Base-by-base conservation (phyloP, 2,888 invertebrate genomes). In the Opisthograptis luteolata region DNA sequence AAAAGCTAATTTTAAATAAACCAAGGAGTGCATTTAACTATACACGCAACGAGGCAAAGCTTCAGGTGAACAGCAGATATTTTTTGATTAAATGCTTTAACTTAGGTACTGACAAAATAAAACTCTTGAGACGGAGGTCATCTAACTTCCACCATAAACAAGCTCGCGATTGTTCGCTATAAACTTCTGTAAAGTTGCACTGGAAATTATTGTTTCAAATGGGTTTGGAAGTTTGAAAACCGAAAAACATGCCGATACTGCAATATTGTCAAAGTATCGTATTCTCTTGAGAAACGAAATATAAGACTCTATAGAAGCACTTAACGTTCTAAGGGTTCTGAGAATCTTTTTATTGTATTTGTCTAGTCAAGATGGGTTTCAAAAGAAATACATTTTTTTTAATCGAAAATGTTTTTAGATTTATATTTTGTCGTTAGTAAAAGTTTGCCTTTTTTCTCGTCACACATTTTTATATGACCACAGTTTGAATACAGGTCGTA, bases 141-240 rank as follows among this genome's bases (percentile, higher is more conserved):
- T 76, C 71, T 70, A 77, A 79, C 80, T 81, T 80, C 55, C 60
- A 62, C 66, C 68, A 73, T 82, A 80, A 81, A 78, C 74, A 70
- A 69, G 66, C 63, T 61, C 45, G 54, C 59, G 60, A 58, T 69
- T 68, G 62, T 52, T 45, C 58, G 56, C 35, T 42, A 42, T 42
- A 49, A 49, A 49, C 42, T 49, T 49, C 20, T 54, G 24, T 54
- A 47, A 57, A 50, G 57, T 60, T 70, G 67, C 68, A 65, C 62
- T 62, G 53, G 36, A 68, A 73, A 71, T 73, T 72, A 76, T 70
- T 68, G 73, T 70, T 60, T 60, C 65, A 67, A 75, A 71, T 51
- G 50, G 55, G 39, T 55, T 41, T 24, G n/a, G 15, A 27, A 52
- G 46, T 52, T 60, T 48, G 45, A 43, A 42, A 41, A 36, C 43